A percentile compares a stretch with the other conserved stretches of the same genome.
These are phyloP conservation scores for Neomorphus geoffroyi DNA, from an alignment of 2,797 vertebrate species.

Conservation along the genomic window DNA sequence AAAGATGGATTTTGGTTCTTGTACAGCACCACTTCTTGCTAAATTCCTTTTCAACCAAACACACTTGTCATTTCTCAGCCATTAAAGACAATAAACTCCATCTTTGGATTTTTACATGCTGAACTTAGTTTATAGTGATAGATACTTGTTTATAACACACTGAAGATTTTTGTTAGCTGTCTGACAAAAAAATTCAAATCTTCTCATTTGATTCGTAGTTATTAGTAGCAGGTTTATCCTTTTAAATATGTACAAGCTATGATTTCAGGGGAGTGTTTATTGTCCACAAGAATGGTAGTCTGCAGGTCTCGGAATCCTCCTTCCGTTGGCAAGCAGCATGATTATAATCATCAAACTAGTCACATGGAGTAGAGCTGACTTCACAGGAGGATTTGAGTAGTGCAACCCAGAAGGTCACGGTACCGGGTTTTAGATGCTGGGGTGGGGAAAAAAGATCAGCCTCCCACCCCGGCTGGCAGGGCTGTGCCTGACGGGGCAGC, in stretches of 20 bases:
- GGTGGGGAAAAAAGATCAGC: neutral
- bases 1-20: constrained; percentile 40
- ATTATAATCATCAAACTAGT: neutral
- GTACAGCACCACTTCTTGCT: constrained; percentile 50
- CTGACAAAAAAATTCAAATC: constrained; percentile 47
- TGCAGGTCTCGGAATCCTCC: neutral
- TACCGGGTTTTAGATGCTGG: neutral
- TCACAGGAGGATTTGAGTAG: neutral
- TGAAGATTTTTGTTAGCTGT: constrained; percentile 62
- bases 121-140: constrained; percentile 43
- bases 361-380: neutral
- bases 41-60: constrained; percentile 59
- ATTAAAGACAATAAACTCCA: constrained; percentile 66
- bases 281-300: neutral
- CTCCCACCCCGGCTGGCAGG: neutral
- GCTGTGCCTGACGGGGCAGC: neutral
- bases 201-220: constrained; percentile 35
- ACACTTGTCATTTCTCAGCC: constrained; percentile 61
- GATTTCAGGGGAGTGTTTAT: constrained; percentile 44
- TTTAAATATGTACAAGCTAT: constrained; percentile 9
- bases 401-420: neutral
- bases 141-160: constrained; percentile 53
- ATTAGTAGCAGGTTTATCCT: constrained; percentile 58
- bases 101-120: constrained; percentile 61
- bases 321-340: neutral